phyloP scores from a whole-genome alignment of 92 coral and sea anemone species.

The Phenganax subtilis region DNA sequence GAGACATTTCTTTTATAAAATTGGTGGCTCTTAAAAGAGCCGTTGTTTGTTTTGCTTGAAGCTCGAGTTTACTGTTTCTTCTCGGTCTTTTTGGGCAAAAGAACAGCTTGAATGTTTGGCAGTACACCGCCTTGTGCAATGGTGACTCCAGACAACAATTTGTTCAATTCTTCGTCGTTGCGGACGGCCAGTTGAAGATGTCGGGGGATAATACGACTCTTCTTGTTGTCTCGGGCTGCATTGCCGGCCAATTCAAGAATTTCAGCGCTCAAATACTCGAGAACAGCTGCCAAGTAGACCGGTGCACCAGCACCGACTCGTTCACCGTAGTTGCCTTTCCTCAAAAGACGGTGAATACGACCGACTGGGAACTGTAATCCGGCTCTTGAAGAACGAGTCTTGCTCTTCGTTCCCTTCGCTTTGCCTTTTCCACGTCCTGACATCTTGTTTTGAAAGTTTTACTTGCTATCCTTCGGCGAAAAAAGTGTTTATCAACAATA shows the following conservation, averaged over 20 bases:
- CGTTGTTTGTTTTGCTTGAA: slow-evolving; percentile 47
- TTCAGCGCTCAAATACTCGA: slow-evolving; percentile 72
- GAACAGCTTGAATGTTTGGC: slow-evolving; percentile 74
- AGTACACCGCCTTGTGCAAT: slow-evolving; percentile 72
- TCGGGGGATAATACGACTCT: slow-evolving; percentile 68
- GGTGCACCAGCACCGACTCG: slow-evolving; percentile 75
- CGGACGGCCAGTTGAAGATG: slow-evolving; percentile 71
- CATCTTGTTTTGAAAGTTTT: slow-evolving; percentile 38
- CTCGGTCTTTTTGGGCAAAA: slow-evolving; percentile 62
- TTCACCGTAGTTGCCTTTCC: slow-evolving; percentile 64
- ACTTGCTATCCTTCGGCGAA: not conserved
- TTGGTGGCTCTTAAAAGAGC: slow-evolving; percentile 90
- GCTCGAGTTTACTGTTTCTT: slow-evolving; percentile 46
- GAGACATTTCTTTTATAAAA: slow-evolving; percentile 8
- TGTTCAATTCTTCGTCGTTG: slow-evolving; percentile 71
- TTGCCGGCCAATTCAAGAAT: slow-evolving; percentile 79
- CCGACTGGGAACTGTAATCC: slow-evolving; percentile 78
- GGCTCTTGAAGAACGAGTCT: slow-evolving; percentile 72
- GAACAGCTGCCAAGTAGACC: slow-evolving; percentile 70
- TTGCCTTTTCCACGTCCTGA: slow-evolving; percentile 82
- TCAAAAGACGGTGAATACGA: slow-evolving; percentile 70
- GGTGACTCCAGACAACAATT: slow-evolving; percentile 63
- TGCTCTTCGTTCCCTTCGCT: slow-evolving; percentile 69
- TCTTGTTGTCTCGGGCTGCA: slow-evolving; percentile 79
- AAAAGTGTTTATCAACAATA: not conserved